phyloP scores from a whole-genome alignment of 2,888 invertebrate genomes.

The Hololepta plana region DNA sequence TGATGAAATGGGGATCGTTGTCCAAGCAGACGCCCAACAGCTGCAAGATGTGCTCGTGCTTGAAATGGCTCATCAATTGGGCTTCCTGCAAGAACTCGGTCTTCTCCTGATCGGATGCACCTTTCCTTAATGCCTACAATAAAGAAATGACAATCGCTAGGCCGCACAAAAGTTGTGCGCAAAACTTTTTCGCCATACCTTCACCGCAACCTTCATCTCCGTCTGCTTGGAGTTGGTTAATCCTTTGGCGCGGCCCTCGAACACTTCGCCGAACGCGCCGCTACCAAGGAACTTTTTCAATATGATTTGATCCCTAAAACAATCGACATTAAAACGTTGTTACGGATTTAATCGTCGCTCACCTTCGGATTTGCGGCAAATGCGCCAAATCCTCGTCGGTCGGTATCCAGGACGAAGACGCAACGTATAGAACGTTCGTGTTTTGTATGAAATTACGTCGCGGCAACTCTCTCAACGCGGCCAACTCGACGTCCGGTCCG shows the following conservation, averaged over 20 bases:
- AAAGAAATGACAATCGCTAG: too few relatives aligned
- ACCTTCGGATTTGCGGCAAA: slow-evolving; percentile 67
- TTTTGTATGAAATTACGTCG: slow-evolving; percentile 57
- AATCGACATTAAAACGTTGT: not conserved
- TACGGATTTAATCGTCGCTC: slow-evolving; percentile 5
- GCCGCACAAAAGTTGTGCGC: too few relatives aligned
- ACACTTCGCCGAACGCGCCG: slow-evolving; percentile 96
- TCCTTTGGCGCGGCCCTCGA: slow-evolving; percentile 71
- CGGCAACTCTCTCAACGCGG: slow-evolving; percentile 70
- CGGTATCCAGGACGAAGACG: slow-evolving; percentile 29
- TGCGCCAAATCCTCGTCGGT: slow-evolving; percentile 43
- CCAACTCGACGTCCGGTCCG: slow-evolving; percentile 65
- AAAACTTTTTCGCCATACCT: slow-evolving; percentile 39
- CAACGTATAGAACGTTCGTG: slow-evolving; percentile 66
- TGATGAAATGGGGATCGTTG: slow-evolving; percentile 80
- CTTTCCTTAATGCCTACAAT: slow-evolving; percentile 70
- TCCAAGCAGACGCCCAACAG: slow-evolving; percentile 89
- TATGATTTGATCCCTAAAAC: slow-evolving; percentile 53
- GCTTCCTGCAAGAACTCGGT: slow-evolving; percentile 93
- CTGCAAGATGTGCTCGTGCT: slow-evolving; percentile 86
- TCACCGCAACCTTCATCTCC: slow-evolving; percentile 76
- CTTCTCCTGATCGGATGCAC: slow-evolving; percentile 77
- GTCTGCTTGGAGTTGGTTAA: slow-evolving; percentile 29
- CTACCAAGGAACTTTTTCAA: slow-evolving; percentile 80
- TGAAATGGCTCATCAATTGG: slow-evolving; percentile 91